Evolutionary conservation across 1,140 invertebrate species (phyloP), one percentile per base, ranked within the genome.

Genomic region (Drosophila kepulauana): DNA sequence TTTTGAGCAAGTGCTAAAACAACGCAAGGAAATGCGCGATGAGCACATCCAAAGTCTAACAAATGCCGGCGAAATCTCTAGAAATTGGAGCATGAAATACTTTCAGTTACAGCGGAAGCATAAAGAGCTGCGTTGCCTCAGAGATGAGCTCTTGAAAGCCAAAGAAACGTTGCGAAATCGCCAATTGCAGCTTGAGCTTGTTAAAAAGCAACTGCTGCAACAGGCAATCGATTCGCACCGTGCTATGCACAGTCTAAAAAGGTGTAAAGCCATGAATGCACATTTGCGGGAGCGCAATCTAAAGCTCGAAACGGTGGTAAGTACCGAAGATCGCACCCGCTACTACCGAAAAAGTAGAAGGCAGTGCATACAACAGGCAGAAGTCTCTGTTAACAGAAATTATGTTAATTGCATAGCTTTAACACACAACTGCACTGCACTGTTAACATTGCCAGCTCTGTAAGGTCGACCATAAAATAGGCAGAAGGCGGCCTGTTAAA

Each of bases 251-350:
- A 25, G 16, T 5, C 16, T 64, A 16, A 11, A 64, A 33, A 33
- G 6, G 6, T 1, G 38, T n/a, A 20, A 28, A 8, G 28, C 54
- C 1, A 6, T 48, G 2, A 41, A 30, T 7, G 13, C 8, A n/a
- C 43, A 64, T 1, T 41, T 64, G n/a, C 15, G 13, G 30, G 11
- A 48, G 16, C 41, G 20, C 30, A 71, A 71, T 16, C 20, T 10
- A n/a, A 56, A 7, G 10, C 58, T 71, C n/a, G 15, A 28, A 3
- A 30, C 52, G 8, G 41, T 13, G 51, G 68, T 71, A 63, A 71
- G 30, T 28, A n/a, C 38, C 10, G 3, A 25, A 3, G 20, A 25
- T 25, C 20, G 3, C 20, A 25, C 20, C 20, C 20, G 20, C 20
- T 25, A 25, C 20, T 25, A 25, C 20, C 20, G 3, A 25, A 25